phyloP scores from a whole-genome alignment of 2,888 invertebrate genomes.

The Charanyca ferruginea region DNA sequence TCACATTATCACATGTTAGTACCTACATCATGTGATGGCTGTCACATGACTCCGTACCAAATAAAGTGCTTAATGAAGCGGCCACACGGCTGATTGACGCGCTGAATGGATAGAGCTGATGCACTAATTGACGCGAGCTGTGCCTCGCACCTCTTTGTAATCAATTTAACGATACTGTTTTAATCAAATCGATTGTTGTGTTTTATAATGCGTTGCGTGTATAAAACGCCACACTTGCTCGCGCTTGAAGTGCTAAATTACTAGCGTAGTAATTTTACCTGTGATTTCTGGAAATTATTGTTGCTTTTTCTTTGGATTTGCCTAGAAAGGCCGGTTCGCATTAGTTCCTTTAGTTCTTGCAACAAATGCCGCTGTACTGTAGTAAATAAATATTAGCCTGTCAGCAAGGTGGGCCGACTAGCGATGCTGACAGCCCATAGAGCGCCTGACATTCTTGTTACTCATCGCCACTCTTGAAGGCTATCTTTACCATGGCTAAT shows the following conservation, averaged over 20 bases:
- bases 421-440: no score
- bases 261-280: no score
- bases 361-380: neutral
- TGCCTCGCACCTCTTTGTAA: neutral
- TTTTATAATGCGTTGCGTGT: neutral
- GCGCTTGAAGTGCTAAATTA: neutral
- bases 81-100: constrained; percentile 18
- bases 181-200: neutral
- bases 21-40: constrained; percentile 45
- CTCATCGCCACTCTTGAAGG: neutral
- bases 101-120: constrained; percentile 35
- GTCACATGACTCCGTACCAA: constrained; percentile 11
- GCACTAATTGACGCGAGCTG: constrained; percentile 39
- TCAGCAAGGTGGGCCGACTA: neutral
- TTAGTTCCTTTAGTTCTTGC: no score
- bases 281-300: no score
- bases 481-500: no score
- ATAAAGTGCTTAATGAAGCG: constrained; percentile 16
- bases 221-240: neutral
- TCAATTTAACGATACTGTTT: constrained; percentile 7
- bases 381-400: neutral
- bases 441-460: neutral
- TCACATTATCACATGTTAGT: constrained; percentile 21
- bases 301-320: no score
- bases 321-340: no score